Evolutionary conservation across 2,888 invertebrate genomes (phyloP), one percentile per base, ranked within the genome.

Genomic region (Erannis defoliaria): DNA sequence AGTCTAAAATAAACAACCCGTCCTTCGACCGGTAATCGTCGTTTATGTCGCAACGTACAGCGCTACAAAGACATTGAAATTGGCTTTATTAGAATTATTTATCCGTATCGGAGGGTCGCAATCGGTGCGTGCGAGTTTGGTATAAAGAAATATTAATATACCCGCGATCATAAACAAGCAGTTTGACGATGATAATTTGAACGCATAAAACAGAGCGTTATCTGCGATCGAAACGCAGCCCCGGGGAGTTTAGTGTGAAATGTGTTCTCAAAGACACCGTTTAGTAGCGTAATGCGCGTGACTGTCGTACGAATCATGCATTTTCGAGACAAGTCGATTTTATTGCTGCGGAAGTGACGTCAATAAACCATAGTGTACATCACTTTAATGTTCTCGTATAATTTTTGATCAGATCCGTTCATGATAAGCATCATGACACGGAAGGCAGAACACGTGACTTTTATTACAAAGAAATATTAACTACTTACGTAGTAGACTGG

Each of bases 301-400:
- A 90, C 92, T 89, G 82, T 81, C 81, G 82, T 92, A 92, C 92
- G 88, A 91, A 93, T 92, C 90, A 91, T 92, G 89, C 92, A 88
- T 91, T 91, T 91, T 80, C 83, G 86, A 84, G 89, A 89, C 90
- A 88, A 85, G 88, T 85, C 86, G 88, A 89, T 88, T 92, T 93
- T 92, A 93, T 90, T 88, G 84, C 88, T 75, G 74, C 86, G 91
- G 92, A 91, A 91, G 90, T 90, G 90, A 90, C 85, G 89, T 91
- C 91, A 89, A 90, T 91, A 92, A 91, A 92, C 85, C 88, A 90
- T 86, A 84, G 84, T 86, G 84, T 88, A 89, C 86, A 86, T 82
- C 76, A 82, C 82, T 91, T 90, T 90, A 89, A 90, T 86, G 89
- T 86, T 82, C 84, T 85, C 86, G 85, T 89, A 90, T 89, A 85